These are phyloP conservation scores for Pygoscelis adeliae DNA, from an alignment of 2,113 vertebrate genomes.

Conservation along the genomic window DNA sequence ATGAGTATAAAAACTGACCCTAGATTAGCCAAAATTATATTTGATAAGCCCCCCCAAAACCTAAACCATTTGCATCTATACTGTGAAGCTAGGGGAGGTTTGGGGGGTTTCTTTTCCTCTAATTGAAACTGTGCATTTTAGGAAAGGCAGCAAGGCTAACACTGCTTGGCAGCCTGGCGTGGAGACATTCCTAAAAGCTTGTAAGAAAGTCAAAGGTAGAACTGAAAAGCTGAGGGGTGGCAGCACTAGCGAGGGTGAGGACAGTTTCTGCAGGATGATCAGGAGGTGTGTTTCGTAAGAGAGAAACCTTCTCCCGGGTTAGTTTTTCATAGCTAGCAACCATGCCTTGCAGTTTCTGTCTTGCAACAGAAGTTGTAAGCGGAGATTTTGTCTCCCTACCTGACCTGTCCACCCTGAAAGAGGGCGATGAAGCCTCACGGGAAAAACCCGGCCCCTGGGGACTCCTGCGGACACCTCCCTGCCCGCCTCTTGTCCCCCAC, in stretches of 20 bases:
- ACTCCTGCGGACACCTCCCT: neutral
- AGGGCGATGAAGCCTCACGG: neutral
- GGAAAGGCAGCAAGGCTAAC: neutral
- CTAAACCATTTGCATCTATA: neutral
- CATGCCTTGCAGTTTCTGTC: slow-evolving; percentile 29
- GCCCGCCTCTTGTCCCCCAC: neutral
- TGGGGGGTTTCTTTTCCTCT: neutral
- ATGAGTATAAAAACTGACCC: neutral
- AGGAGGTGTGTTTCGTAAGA: neutral
- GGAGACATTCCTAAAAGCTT: neutral
- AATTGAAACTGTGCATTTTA: neutral
- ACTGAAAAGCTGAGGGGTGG: neutral
- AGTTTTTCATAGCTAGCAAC: neutral
- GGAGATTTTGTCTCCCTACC: neutral
- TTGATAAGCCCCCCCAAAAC: neutral
- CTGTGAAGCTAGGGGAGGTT: neutral
- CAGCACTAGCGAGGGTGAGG: neutral
- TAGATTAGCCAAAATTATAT: neutral
- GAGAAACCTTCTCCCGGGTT: neutral
- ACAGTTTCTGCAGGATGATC: neutral
- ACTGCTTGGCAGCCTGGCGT: neutral
- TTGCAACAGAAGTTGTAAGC: neutral
- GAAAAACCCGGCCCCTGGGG: neutral
- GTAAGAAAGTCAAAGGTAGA: neutral
- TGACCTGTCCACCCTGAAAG: neutral